Conservation (phyloP, 2,113 vertebrate genomes). For the Camelus dromedarius region DNA sequence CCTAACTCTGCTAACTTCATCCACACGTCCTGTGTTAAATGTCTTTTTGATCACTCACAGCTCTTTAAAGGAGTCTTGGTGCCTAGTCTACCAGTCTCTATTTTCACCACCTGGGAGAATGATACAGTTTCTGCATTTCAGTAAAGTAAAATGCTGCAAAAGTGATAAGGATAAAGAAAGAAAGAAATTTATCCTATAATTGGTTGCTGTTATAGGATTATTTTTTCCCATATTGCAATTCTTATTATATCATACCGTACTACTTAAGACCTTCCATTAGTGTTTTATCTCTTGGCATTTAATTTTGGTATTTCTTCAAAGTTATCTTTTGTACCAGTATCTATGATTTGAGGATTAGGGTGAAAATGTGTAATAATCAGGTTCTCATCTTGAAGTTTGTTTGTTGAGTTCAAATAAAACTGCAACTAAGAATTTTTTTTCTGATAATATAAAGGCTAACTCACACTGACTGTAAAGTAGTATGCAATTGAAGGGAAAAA, state of each 20-base stretch:
- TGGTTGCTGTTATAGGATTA: neutral
- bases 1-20: neutral
- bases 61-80: neutral
- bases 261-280: neutral
- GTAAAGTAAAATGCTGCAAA: neutral
- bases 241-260: neutral
- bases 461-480: neutral
- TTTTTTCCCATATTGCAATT: neutral
- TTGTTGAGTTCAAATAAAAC: slow-evolving; percentile 2
- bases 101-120: neutral
- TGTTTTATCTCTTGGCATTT: neutral
- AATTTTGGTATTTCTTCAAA: neutral
- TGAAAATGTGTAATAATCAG: neutral
- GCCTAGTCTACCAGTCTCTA: neutral
- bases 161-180: neutral
- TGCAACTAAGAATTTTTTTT: neutral
- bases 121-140: neutral
- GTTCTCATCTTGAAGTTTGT: neutral
- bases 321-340: neutral
- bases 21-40: fast-evolving
- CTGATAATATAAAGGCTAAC: neutral
- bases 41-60: neutral
- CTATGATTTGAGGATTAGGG: neutral
- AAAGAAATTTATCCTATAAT: neutral
- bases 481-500: neutral